A percentile compares a stretch with the other conserved stretches of the same genome.
Evolutionary conservation across 2,888 invertebrate genomes (phyloP).

Genomic region (Sabellastarte sp.): DNA sequence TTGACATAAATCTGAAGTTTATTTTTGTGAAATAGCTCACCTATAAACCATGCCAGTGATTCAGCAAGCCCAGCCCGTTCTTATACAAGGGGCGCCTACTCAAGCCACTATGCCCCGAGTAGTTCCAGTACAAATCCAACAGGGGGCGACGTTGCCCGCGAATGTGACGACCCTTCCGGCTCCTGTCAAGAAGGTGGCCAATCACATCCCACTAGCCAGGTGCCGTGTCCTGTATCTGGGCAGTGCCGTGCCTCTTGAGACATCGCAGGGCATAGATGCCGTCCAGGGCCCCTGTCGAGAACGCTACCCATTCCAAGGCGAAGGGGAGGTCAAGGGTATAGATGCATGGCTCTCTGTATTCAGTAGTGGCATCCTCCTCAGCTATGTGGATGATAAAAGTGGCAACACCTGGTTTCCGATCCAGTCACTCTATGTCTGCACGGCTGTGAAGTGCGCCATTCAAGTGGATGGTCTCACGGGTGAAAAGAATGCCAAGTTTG

Average conservation of each 20-base stretch:
- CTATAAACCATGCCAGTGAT: too few species aligned
- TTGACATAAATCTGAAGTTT: too few species aligned
- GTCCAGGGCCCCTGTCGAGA: slow-evolving; percentile 45
- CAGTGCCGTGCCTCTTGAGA: slow-evolving; percentile 53
- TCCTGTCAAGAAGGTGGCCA: slow-evolving; percentile 2
- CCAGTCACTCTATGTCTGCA: slow-evolving; percentile 51
- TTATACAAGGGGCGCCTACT: too few species aligned
- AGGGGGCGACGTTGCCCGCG: neutral
- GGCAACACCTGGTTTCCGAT: slow-evolving; percentile 56
- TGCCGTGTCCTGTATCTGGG: slow-evolving; percentile 57
- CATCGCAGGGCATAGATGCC: slow-evolving; percentile 50
- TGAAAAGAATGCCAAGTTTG: slow-evolving; percentile 37
- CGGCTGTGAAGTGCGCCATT: slow-evolving; percentile 51
- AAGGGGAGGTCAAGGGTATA: slow-evolving; percentile 45
- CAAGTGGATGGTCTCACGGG: slow-evolving; percentile 35
- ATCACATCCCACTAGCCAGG: slow-evolving; percentile 34
- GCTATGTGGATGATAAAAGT: slow-evolving; percentile 71
- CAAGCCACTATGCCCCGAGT: neutral
- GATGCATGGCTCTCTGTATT: slow-evolving; percentile 91
- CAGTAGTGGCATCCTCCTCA: slow-evolving; percentile 87
- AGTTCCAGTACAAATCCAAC: neutral
- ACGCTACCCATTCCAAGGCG: slow-evolving; percentile 36
- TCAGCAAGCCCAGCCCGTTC: too few species aligned
- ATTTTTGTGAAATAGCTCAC: too few species aligned
- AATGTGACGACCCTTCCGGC: neutral